Percentiles rank a stretch among this genome's conserved stretches.
These are phyloP conservation scores for Hucho hucho DNA, from an alignment of 2,113 vertebrate species.

Conservation along the genomic window DNA sequence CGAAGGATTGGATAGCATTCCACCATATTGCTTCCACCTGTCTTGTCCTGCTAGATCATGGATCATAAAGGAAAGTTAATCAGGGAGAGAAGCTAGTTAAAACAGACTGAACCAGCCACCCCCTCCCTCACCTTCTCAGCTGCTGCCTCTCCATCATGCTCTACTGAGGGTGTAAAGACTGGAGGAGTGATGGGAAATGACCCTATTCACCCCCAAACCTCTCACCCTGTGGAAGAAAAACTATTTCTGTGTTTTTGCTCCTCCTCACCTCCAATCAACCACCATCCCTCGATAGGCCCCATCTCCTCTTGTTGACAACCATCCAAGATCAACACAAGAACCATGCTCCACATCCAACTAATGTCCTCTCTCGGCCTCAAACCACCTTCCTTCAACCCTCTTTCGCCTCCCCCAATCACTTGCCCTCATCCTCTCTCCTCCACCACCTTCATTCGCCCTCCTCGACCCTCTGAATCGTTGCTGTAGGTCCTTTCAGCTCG, in stretches of 20 bases:
- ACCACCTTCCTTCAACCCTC: background rate
- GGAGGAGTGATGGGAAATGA: constrained; percentile 44
- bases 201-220: constrained; percentile 42
- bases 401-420: background rate
- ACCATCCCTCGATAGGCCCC: background rate
- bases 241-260: background rate
- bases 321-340: no score
- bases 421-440: background rate
- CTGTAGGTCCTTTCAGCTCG: constrained; percentile 16
- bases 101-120: constrained; percentile 15
- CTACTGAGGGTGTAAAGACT: constrained; percentile 25
- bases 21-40: background rate
- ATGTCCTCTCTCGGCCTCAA: no score
- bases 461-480: constrained; percentile 10
- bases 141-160: constrained; percentile 58
- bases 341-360: no score
- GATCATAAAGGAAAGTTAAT: background rate
- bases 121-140: constrained; percentile 63
- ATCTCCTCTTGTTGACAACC: background rate
- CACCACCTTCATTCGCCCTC: background rate
- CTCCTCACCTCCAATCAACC: constrained; percentile 6
- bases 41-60: background rate
- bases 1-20: constrained; percentile 8
- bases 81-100: background rate
- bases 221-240: constrained; percentile 22